Percentiles rank a stretch among this genome's conserved stretches.
These are phyloP conservation scores for Hemichromis elongatus DNA, from an alignment of 2,113 vertebrate species.

Conservation along the genomic window DNA sequence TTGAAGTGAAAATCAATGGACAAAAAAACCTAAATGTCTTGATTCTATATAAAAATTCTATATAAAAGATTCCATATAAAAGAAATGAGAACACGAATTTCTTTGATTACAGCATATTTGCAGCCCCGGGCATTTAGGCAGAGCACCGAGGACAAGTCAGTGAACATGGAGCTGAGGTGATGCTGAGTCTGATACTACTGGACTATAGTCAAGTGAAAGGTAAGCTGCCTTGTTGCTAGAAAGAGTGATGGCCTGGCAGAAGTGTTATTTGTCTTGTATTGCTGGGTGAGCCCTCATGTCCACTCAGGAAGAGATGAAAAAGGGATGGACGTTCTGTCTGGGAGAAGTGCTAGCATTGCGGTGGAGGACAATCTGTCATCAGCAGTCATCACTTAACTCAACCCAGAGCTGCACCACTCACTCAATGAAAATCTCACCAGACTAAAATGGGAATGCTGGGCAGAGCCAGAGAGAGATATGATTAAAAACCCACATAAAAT, in stretches of 20 bases:
- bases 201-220: constrained; percentile 35
- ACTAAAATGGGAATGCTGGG: constrained; percentile 51
- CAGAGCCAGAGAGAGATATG: constrained; percentile 38
- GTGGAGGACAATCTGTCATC: constrained; percentile 64
- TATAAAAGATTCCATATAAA: too few species aligned
- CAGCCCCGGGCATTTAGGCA: not conserved
- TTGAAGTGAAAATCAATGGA: not conserved
- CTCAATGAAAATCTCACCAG: constrained; percentile 48
- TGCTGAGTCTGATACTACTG: constrained; percentile 19
- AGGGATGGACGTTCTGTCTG: constrained; percentile 55
- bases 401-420: constrained; percentile 56
- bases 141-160: not conserved
- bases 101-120: not conserved
- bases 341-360: constrained; percentile 51
- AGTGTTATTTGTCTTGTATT: constrained; percentile 64
- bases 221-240: constrained; percentile 39
- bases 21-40: not conserved
- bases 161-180: constrained; percentile 7
- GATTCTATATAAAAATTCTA: not conserved
- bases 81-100: not conserved
- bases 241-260: constrained; percentile 58
- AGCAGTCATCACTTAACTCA: constrained; percentile 67
- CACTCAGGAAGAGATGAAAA: constrained; percentile 65
- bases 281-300: constrained; percentile 62
- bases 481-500: constrained; percentile 66